Evolutionary conservation across 2,797 vertebrate genomes (phyloP), one percentile per base, ranked within the genome.

Genomic region (Sebastes trivittatus): DNA sequence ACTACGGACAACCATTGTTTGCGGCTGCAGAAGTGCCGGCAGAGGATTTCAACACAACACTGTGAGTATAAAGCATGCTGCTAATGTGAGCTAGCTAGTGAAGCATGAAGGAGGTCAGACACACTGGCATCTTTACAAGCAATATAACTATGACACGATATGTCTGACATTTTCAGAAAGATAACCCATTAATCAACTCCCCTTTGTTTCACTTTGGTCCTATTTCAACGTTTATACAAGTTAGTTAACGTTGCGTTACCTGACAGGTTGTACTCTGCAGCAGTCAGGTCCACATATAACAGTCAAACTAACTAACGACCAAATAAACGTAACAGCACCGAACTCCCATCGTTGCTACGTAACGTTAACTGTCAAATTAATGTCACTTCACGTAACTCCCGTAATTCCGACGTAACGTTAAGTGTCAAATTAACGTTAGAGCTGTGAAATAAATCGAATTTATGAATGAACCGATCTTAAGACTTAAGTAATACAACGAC

Each of bases 11-110:
- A 61, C 87, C 1, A 13, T 93, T 16, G 68, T 87, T 23, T 92
- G 81, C 80, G 83, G 94, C 3, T 95, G 88, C 67, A 92, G 93
- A 80, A 75, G 61, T 36, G 85, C 78, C 6, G 81, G 79, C 11
- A 90, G 73, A 6, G 82, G 89, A 56, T 82, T 93, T 73, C 89
- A 91, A 67, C 72, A 87, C 29, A 92, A 27, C 70, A 85, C 20
- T 11, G 95, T 96, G 82, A 94, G 95, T 94, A 76, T n/a, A 38
- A 8, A 20, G 16, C 36, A 14, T 78, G 16, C 49, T 23, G 72
- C 74, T 87, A 73, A 22, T 25, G 11, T 32, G 59, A 72, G 72
- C 76, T 58, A 54, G 20, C 72, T 64, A 38, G 23, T 4, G 52
- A 42, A 52, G 20, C 38, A 9, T 10, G 42, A n/a, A 55, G 63